Conservation (phyloP, 2,888 invertebrate species). For the Drosophila percnosoma region DNA sequence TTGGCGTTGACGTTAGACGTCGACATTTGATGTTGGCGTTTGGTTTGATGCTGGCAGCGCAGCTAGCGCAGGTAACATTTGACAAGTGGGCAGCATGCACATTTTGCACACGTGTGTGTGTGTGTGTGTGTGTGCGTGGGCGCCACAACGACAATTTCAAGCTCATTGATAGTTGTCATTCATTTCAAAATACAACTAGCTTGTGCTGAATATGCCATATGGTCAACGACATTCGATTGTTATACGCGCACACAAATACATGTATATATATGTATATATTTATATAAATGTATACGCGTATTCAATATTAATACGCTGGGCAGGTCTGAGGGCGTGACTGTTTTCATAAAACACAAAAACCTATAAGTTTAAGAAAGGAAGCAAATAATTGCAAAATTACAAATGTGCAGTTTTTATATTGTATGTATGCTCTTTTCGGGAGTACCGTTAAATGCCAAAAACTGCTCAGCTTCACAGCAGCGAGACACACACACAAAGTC, state of each 20-base stretch:
- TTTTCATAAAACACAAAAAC: conserved; percentile 44
- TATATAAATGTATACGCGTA: neutral
- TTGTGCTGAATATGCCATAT: conserved; percentile 47
- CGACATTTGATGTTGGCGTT: conserved; percentile 11
- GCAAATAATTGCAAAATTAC: conserved; percentile 32
- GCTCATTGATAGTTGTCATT: conserved; percentile 69
- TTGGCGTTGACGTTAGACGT: conserved; percentile 21
- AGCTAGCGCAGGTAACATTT: conserved; percentile 54
- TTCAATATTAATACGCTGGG: conserved; percentile 40
- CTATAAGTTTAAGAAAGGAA: conserved; percentile 24
- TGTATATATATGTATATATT: neutral
- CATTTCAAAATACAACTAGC: conserved; percentile 39
- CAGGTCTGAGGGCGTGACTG: conserved; percentile 20
- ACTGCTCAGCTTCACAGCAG: conserved; percentile 17
- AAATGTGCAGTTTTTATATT: neutral
- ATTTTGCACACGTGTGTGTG: conserved; percentile 33
- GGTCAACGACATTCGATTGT: conserved; percentile 35
- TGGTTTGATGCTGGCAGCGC: conserved; percentile 13
- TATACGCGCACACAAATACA: neutral
- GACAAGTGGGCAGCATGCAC: conserved; percentile 54
- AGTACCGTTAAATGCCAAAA: conserved; percentile 34
- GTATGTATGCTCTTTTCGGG: conserved; percentile 4
- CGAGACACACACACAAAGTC: conserved; percentile 20
- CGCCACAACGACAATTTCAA: conserved; percentile 43
- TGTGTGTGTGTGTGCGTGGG: conserved; percentile 53